These are phyloP conservation scores for Scopus umbretta DNA, from an alignment of 2,113 vertebrate genomes.

Conservation along the genomic window DNA sequence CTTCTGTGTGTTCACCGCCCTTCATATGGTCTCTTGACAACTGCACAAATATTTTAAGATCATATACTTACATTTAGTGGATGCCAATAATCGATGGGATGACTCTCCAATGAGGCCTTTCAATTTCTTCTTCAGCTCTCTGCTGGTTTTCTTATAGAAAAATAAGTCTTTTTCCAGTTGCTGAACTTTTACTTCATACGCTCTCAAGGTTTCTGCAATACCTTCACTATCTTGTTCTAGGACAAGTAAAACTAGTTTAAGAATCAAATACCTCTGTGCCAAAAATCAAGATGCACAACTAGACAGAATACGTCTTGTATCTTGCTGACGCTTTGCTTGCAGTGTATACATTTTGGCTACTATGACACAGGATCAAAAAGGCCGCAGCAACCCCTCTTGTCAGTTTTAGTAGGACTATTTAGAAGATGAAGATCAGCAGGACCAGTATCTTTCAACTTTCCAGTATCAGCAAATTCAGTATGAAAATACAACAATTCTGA, in stretches of 20 bases:
- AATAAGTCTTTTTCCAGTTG: conserved; percentile 88
- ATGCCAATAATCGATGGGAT: background rate
- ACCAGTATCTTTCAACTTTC: rapidly evolving
- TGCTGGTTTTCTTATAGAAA: conserved; percentile 90
- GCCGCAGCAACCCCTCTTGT: background rate
- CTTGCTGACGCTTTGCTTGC: background rate
- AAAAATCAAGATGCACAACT: background rate
- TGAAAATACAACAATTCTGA: background rate
- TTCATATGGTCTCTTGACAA: background rate
- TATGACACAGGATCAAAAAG: background rate
- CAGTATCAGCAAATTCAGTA: background rate
- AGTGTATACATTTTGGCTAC: background rate
- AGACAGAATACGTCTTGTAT: background rate
- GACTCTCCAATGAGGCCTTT: conserved; percentile 66
- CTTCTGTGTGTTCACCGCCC: background rate
- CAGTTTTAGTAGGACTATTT: background rate
- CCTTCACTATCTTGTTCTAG: conserved; percentile 73
- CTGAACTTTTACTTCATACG: conserved; percentile 77
- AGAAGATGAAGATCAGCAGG: background rate
- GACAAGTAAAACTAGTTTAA: conserved; percentile 49
- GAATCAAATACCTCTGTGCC: background rate
- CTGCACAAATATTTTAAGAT: background rate
- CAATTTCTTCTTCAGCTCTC: conserved; percentile 86
- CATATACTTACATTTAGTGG: conserved; percentile 52
- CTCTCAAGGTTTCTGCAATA: conserved; percentile 66